Conservation (phyloP, 2,113 vertebrate genomes). For the Eptesicus fuscus region DNA sequence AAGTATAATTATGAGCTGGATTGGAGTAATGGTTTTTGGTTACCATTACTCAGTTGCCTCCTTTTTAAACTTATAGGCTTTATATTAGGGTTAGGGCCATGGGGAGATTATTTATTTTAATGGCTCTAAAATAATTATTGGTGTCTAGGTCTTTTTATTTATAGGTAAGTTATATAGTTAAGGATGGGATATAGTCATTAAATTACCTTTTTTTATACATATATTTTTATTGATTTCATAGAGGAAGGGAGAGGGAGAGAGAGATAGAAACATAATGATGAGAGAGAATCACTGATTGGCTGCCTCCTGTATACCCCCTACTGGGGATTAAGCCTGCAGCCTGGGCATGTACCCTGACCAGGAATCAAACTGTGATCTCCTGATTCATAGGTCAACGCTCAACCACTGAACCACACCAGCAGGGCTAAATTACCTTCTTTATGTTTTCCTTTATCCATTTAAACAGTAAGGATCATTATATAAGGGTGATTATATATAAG, state of each 20-base stretch:
- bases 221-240: no score
- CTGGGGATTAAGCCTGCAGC: no score
- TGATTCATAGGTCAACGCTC: no score
- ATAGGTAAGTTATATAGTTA: neutral
- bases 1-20: neutral
- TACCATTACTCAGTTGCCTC: neutral
- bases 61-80: slow-evolving; percentile 29
- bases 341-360: no score
- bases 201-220: neutral
- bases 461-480: neutral
- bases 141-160: neutral
- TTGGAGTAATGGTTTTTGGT: slow-evolving; percentile 1
- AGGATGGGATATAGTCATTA: neutral
- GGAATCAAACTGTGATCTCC: no score
- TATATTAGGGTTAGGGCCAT: neutral
- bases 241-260: no score
- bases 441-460: slow-evolving; percentile 31
- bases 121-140: neutral
- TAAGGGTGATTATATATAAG: neutral
- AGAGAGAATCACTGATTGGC: no score
- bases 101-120: neutral
- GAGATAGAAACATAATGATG: no score
- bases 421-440: neutral
- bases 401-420: no score
- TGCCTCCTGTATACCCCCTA: no score